Evolutionary conservation across 23 tunicate genomes (phyloP).

Genomic region (Halocynthia roretzi): DNA sequence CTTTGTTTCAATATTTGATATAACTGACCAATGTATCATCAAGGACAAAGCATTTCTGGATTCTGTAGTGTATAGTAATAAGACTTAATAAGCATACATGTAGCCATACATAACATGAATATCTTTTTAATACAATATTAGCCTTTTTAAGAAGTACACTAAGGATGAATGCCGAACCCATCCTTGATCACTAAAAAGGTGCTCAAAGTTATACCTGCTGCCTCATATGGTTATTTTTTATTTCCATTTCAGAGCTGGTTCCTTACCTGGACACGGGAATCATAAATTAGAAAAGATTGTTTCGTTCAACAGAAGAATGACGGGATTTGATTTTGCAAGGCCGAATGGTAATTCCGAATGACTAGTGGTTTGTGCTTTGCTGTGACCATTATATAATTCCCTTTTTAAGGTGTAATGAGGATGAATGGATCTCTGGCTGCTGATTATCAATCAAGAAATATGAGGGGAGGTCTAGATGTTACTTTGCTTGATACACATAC

Average conservation of each 20-base stretch:
- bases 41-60: too few relatives aligned
- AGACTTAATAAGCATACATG: too few relatives aligned
- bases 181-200: too few relatives aligned
- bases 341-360: conserved; percentile 6
- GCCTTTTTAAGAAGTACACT: too few relatives aligned
- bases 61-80: too few relatives aligned
- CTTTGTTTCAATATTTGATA: too few relatives aligned
- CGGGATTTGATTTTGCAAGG: conserved; percentile 26
- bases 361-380: too few relatives aligned
- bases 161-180: too few relatives aligned
- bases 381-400: background rate
- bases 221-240: background rate
- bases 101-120: too few relatives aligned
- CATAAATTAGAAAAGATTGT: conserved; percentile 9
- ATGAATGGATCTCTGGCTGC: conserved; percentile 11
- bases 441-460: conserved; percentile 12
- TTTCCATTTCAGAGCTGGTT: conserved; percentile 9
- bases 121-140: too few relatives aligned
- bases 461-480: conserved; percentile 70
- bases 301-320: conserved; percentile 5
- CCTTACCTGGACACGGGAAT: conserved; percentile 3
- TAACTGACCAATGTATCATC: too few relatives aligned
- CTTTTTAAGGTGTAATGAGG: conserved; percentile 8
- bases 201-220: too few relatives aligned
- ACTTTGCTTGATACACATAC: conserved; percentile 54